Evolutionary conservation across 2,797 vertebrate genomes (phyloP).

Genomic region (Catamblyrhynchus diadema): DNA sequence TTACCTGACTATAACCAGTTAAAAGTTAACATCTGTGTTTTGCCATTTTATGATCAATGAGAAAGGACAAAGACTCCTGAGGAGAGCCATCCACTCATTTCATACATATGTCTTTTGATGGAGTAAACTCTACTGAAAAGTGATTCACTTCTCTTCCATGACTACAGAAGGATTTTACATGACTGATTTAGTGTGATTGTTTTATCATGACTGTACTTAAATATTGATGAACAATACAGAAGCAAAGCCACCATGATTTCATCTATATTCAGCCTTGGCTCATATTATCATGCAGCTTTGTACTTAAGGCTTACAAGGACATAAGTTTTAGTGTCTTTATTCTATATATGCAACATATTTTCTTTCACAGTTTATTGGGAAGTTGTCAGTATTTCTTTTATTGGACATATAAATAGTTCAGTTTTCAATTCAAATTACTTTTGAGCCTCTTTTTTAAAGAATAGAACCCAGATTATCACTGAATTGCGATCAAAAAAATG

Average conservation of each 20-base stretch:
- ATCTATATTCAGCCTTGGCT: not conserved
- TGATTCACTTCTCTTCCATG: not conserved
- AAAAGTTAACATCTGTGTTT: not conserved
- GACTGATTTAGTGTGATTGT: not conserved
- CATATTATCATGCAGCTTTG: not conserved
- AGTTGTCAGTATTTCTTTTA: not conserved
- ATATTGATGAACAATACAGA: not conserved
- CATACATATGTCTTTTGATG: not conserved
- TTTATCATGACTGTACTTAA: not conserved
- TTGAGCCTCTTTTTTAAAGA: not conserved
- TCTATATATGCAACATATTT: not conserved
- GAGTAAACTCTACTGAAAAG: not conserved
- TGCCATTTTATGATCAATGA: not conserved
- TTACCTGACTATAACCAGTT: not conserved
- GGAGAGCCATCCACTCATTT: not conserved
- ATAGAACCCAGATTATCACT: not conserved
- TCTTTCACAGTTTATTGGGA: not conserved
- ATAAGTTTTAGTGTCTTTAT: not conserved
- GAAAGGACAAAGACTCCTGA: not conserved
- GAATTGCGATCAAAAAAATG: not conserved
- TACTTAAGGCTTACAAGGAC: not conserved
- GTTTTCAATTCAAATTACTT: not conserved
- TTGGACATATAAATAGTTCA: not conserved
- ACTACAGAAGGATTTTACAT: not conserved
- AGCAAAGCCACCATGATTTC: not conserved